Base-by-base conservation (phyloP, 92 coral and sea anemone genomes). In the Ricordea florida region DNA sequence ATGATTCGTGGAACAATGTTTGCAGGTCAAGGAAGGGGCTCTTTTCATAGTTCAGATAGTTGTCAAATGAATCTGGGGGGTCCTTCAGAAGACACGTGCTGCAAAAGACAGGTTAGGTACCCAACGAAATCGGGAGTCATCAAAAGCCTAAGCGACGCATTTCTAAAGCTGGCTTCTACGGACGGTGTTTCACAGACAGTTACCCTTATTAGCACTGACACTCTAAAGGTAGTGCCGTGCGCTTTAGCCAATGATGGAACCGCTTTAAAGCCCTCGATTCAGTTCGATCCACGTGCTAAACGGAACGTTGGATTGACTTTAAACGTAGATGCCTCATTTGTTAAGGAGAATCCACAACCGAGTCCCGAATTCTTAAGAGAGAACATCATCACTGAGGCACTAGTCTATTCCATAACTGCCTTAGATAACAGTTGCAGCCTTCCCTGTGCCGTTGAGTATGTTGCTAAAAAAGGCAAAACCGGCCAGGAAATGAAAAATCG, bases 1-100 rank as follows among this genome's bases (percentile, higher is more conserved):
- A 60, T 72, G 37, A 57, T 81, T 51, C 72, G 81, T 2, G 81
- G 75, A 4, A 80, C 81, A 48, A 72, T 53, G 87, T 58, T 35
- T 17, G 81, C 63, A 0, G 52, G 27, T 25, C 33, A 63, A 51
- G 57, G 67, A 20, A 49, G 79, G 44, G 41, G 57, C 3, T 26
- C 1, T 25, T 15, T 57, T 23, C 66, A 49, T 27, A 23, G 10
- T 16, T 7, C 40, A 20, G 66, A 24, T 15, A 55, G 25, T 21
- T 60, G 49, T 60, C 9, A 16, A 4, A 22, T 60, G 74, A 76
- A 66, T 61, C 22, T 32, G 1, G 69, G 73, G 23, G 82, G 62
- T 23, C 70, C 50, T 0, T 38, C 67, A 10, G 67, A 60, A 36
- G 67, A 60, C 36, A 38, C 67, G 15, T 60, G 34, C 14, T 0